These are phyloP conservation scores for Drosophila sturtevanti DNA, from an alignment of 1,140 invertebrate species.

Conservation along the genomic window DNA sequence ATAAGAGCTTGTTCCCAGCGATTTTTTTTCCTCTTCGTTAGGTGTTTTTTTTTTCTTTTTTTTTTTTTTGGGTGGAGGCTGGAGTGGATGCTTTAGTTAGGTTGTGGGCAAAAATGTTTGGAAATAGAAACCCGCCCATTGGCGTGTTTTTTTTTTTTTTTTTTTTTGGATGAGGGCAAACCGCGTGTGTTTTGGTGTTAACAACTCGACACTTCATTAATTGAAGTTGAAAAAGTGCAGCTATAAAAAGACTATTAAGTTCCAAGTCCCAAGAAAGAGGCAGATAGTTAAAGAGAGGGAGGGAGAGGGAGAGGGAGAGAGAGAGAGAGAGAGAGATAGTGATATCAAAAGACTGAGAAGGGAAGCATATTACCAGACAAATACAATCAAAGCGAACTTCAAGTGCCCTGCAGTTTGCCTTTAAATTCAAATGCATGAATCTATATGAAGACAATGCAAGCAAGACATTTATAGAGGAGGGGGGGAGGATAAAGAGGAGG, in stretches of 20 bases:
- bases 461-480: background rate
- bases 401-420: constrained; percentile 37
- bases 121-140: constrained; percentile 53
- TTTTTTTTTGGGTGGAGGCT: background rate
- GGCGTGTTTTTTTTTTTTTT: too few relatives aligned
- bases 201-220: constrained; percentile 81
- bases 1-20: constrained; percentile 60
- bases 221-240: constrained; percentile 76
- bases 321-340: background rate
- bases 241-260: constrained; percentile 80
- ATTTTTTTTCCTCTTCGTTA: constrained; percentile 23
- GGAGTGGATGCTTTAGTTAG: constrained; percentile 10
- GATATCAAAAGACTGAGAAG: constrained; percentile 10
- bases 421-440: constrained; percentile 38
- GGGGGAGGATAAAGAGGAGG: background rate
- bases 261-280: constrained; percentile 36
- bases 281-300: constrained; percentile 4
- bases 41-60: background rate
- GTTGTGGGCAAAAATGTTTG: constrained; percentile 62
- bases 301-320: constrained; percentile 10
- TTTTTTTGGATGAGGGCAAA: constrained; percentile 11
- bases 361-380: constrained; percentile 10
- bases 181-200: constrained; percentile 71
- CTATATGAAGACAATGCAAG: constrained; percentile 9
- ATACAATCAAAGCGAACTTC: constrained; percentile 58